These are phyloP conservation scores for Paratilapia polleni DNA, from an alignment of 2,113 vertebrate species.

Conservation along the genomic window DNA sequence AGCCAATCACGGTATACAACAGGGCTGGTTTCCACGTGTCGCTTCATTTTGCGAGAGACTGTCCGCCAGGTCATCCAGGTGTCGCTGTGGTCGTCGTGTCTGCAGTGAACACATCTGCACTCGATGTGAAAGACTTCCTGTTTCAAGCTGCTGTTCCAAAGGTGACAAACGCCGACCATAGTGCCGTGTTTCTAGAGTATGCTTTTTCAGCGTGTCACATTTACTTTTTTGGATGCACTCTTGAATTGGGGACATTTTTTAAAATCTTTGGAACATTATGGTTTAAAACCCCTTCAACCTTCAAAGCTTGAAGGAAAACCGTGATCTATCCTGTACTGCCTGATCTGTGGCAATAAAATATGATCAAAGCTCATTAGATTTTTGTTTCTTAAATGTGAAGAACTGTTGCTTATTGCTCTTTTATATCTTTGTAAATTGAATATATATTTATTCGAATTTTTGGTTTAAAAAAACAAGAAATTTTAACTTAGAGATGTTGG, in stretches of 20 bases:
- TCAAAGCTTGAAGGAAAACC: neutral
- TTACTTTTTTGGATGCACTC: neutral
- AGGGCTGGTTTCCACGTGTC: constrained; percentile 83
- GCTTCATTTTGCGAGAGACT: constrained; percentile 85
- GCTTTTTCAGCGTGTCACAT: no score
- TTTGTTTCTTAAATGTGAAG: neutral
- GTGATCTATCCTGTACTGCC: neutral
- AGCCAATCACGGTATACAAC: constrained; percentile 82
- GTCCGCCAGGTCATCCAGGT: constrained; percentile 69
- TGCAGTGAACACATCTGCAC: constrained; percentile 86
- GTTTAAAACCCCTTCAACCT: neutral
- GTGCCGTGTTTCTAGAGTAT: neutral
- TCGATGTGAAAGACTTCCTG: constrained; percentile 79
- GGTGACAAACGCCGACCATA: constrained; percentile 71
- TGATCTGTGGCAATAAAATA: neutral
- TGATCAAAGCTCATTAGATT: neutral
- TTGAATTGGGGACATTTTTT: neutral
- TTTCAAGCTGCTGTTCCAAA: constrained; percentile 90
- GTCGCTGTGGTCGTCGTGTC: constrained; percentile 86
- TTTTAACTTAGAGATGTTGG: no score
- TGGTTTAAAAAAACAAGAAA: neutral
- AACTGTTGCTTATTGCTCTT: neutral
- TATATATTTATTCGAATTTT: neutral
- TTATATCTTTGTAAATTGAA: no score
- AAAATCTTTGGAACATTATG: neutral